A percentile compares a stretch with the other conserved stretches of the same genome.
Evolutionary conservation across 2,113 vertebrate genomes (phyloP).

Genomic region (Taurulus bubalis): DNA sequence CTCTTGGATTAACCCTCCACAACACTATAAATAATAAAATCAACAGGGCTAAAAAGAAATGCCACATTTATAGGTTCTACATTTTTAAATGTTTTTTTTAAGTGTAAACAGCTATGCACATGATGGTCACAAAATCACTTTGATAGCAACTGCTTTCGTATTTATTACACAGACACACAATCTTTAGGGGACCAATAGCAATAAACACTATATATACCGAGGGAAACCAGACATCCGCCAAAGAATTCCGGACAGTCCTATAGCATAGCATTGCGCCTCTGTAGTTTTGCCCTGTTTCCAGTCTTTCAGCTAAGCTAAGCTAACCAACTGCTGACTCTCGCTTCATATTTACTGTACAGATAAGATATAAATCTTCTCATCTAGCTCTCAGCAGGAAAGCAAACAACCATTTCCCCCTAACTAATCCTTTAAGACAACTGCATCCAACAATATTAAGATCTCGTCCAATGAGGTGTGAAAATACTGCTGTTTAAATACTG

Average conservation of each 20-base stretch:
- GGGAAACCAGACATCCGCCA: no score
- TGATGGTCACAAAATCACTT: no score
- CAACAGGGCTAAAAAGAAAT: neutral
- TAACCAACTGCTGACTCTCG: neutral
- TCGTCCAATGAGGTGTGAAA: constrained; percentile 50
- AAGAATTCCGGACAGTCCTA: no score
- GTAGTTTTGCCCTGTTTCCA: neutral
- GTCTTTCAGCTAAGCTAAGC: constrained; percentile 3
- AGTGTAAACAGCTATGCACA: no score
- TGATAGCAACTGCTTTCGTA: no score
- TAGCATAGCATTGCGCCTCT: neutral
- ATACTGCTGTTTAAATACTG: constrained; percentile 29
- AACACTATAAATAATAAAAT: neutral
- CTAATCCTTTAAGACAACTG: constrained; percentile 1
- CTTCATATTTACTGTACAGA: neutral
- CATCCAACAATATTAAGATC: constrained; percentile 21
- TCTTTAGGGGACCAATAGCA: no score
- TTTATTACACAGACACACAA: no score
- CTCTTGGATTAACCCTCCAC: neutral
- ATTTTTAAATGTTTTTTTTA: neutral
- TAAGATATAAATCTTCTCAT: neutral
- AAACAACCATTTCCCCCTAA: neutral
- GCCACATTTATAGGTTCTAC: no score
- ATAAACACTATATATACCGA: no score
- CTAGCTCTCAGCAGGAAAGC: neutral